A percentile compares a stretch with the other conserved stretches of the same genome.
Conservation (phyloP, 2,888 invertebrate species). For the Pachycephus smyrnensis region DNA sequence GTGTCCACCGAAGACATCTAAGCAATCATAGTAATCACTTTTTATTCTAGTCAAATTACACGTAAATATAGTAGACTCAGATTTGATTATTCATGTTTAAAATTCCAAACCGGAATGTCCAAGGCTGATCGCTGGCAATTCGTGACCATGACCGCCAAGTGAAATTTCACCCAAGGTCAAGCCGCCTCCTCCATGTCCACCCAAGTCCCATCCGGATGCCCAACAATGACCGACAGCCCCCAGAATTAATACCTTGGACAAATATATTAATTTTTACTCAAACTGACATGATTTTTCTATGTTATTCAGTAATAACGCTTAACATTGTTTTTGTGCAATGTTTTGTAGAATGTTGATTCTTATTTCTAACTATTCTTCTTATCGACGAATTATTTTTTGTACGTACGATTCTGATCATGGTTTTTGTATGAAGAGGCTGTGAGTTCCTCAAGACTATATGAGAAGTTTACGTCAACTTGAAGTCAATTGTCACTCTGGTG, state of each 20-base stretch:
- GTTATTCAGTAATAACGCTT: background rate
- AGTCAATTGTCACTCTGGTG: constrained; percentile 9
- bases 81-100: background rate
- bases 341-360: background rate
- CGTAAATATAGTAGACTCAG: background rate
- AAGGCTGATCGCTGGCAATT: constrained; percentile 37
- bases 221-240: constrained; percentile 32
- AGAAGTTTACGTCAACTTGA: constrained; percentile 23
- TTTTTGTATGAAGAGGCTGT: constrained; percentile 7
- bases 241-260: constrained; percentile 18
- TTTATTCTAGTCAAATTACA: background rate
- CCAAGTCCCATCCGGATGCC: constrained; percentile 35
- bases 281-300: background rate
- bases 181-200: constrained; percentile 30
- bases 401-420: constrained; percentile 27
- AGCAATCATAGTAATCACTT: background rate
- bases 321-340: background rate
- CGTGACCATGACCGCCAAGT: constrained; percentile 26
- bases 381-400: background rate
- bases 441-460: constrained; percentile 14
- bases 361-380: background rate
- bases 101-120: constrained; percentile 33
- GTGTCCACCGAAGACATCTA: constrained; percentile 10
- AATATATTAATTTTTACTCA: constrained; percentile 7
- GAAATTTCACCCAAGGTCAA: constrained; percentile 53